Conservation (phyloP, 1,140 invertebrate genomes). For the Ylistrum balloti region DNA sequence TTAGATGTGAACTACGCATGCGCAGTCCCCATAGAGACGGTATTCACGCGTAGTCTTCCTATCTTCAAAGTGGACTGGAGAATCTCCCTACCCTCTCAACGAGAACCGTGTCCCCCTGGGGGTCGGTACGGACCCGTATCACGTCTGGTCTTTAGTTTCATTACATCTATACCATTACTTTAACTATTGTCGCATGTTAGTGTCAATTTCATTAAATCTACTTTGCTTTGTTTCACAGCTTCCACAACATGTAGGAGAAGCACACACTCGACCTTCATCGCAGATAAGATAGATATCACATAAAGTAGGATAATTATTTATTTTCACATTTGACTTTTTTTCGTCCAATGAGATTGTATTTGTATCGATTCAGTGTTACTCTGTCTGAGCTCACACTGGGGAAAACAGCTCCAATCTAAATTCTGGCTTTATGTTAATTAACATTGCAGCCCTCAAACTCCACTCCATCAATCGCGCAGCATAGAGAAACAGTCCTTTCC, state of each 20-base stretch:
- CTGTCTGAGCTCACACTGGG: neutral
- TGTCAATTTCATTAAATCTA: slow-evolving; percentile 40
- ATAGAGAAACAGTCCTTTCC: neutral
- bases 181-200: neutral
- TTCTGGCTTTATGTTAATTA: neutral
- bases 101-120: neutral
- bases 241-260: neutral
- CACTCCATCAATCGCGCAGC: neutral
- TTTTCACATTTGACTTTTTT: neutral
- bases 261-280: neutral
- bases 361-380: neutral
- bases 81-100: neutral
- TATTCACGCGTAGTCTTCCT: neutral
- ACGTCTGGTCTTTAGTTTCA: neutral
- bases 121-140: neutral
- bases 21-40: neutral
- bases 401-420: neutral
- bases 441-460: neutral
- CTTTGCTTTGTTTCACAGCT: neutral
- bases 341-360: neutral
- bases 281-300: neutral
- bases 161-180: neutral
- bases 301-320: slow-evolving; percentile 30
- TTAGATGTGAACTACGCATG: neutral
- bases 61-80: neutral